A percentile compares a stretch with the other conserved stretches of the same genome.
phyloP scores from a whole-genome alignment of 1,140 invertebrate genomes.

The Panagrolaimus sp. region DNA sequence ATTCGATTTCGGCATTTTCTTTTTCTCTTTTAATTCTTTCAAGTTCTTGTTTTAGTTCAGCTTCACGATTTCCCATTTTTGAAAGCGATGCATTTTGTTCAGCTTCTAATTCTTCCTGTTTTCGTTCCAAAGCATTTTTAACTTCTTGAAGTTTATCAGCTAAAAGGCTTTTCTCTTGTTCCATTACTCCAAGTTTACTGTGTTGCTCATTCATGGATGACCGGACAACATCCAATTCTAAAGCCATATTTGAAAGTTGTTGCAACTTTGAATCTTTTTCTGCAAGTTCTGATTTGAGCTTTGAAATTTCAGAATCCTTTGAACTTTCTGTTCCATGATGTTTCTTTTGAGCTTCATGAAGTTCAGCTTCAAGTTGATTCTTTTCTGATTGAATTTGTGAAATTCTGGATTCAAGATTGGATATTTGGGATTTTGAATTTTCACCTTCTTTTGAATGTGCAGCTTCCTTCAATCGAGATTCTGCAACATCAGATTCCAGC shows the following conservation, averaged over 20 bases:
- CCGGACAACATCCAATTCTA: background rate
- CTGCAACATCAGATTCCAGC: too few relatives aligned
- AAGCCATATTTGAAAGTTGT: background rate
- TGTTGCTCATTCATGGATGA: background rate
- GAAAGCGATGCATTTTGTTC: too few relatives aligned
- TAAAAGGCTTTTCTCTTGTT: background rate
- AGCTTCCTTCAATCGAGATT: too few relatives aligned
- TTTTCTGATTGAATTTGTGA: background rate
- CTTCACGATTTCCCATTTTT: background rate
- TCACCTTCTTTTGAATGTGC: too few relatives aligned
- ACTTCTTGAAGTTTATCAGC: background rate
- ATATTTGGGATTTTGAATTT: too few relatives aligned
- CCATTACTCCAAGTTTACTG: background rate
- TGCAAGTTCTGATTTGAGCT: background rate
- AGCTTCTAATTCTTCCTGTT: background rate
- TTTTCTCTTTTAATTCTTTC: background rate
- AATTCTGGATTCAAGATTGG: too few relatives aligned
- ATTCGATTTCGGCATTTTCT: background rate
- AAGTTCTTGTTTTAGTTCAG: background rate
- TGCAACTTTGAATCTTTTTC: background rate
- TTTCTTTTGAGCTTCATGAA: background rate
- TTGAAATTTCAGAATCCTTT: background rate
- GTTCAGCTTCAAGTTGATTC: background rate
- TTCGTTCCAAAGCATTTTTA: background rate
- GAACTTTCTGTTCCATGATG: background rate